These are phyloP conservation scores for Cyclura pinguis DNA, from an alignment of 2,797 vertebrate genomes.

Conservation along the genomic window DNA sequence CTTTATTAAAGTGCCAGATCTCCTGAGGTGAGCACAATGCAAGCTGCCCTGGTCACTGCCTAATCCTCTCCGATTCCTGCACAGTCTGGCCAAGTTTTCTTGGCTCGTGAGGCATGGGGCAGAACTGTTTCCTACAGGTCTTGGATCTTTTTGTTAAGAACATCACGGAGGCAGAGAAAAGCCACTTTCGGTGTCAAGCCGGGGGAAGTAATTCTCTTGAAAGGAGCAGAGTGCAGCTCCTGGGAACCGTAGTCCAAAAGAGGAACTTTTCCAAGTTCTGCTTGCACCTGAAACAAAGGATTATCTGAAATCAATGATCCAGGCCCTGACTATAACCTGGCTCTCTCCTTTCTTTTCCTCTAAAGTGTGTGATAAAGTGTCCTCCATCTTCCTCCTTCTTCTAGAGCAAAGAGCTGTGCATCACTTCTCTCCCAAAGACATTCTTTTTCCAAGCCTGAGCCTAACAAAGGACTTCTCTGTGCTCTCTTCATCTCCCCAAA, in stretches of 20 bases:
- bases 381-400: neutral
- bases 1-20: conserved; percentile 21
- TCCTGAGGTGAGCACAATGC: neutral
- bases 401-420: neutral
- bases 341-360: neutral
- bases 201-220: rapidly evolving
- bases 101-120: neutral
- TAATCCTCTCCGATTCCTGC: conserved; percentile 41
- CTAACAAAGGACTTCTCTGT: neutral
- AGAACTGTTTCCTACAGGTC: conserved; percentile 5
- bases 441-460: neutral
- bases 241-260: no score
- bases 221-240: neutral
- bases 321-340: neutral
- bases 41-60: neutral
- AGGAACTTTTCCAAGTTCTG: no score
- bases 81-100: neutral
- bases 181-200: neutral
- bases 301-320: neutral
- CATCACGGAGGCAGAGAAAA: neutral
- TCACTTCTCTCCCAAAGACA: neutral
- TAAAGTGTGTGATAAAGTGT: neutral
- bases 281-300: neutral
- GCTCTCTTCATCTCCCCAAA: neutral
- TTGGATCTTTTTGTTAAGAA: rapidly evolving